Percentiles rank a stretch among this genome's conserved stretches.
These are phyloP conservation scores for Aphidius colemani DNA, from an alignment of 2,888 invertebrate genomes.

Conservation along the genomic window DNA sequence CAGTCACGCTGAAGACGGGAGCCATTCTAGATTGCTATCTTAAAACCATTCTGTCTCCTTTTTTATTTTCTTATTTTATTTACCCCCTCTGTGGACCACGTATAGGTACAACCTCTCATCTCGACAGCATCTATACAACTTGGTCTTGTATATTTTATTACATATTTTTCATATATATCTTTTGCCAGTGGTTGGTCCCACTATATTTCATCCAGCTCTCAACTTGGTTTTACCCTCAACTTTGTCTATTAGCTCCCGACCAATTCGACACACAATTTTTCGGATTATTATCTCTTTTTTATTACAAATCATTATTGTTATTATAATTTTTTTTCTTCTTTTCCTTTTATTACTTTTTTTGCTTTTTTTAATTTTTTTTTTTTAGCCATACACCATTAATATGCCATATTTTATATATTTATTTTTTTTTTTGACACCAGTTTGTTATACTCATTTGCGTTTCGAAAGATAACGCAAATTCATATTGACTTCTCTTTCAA, in stretches of 20 bases:
- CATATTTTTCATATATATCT: constrained; percentile 28
- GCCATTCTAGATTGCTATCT: constrained; percentile 54
- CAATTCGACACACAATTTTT: too few relatives aligned
- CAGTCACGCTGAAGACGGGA: constrained; percentile 58
- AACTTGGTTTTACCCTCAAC: too few relatives aligned
- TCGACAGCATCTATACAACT: constrained; percentile 13
- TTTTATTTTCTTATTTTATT: not conserved
- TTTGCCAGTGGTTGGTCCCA: constrained; percentile 34
- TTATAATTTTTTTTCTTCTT: not conserved
- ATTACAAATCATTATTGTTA: not conserved
- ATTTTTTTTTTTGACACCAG: not conserved
- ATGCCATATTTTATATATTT: not conserved
- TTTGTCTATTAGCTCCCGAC: too few relatives aligned
- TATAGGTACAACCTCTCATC: not conserved
- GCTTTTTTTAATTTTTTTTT: not conserved
- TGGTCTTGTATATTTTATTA: constrained; percentile 44
- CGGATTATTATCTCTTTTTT: not conserved
- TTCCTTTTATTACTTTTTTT: not conserved
- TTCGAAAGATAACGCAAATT: too few relatives aligned
- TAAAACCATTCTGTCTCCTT: constrained; percentile 24
- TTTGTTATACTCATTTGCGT: too few relatives aligned
- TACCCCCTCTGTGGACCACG: constrained; percentile 2
- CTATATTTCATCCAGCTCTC: constrained; percentile 4
- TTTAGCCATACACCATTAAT: not conserved
- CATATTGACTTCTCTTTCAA: too few relatives aligned